Conservation (phyloP, 2,797 vertebrate genomes). For the Cynodonichthys magdalenae region DNA sequence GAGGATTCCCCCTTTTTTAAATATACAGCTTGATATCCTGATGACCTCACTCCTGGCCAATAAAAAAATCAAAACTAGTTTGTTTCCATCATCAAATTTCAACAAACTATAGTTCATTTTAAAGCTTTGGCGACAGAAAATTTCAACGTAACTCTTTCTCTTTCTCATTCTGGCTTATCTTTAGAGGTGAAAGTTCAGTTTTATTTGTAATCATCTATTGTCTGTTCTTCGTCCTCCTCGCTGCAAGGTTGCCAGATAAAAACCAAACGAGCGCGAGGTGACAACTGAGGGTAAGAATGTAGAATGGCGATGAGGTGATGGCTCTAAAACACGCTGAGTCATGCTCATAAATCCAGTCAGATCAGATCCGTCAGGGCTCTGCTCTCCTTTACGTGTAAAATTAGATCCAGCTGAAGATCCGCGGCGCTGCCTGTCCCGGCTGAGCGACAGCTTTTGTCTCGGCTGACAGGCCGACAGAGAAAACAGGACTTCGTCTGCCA, state of each 20-base stretch:
- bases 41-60: too few species aligned
- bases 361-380: slow-evolving; percentile 29
- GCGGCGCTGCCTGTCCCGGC: slow-evolving; percentile 16
- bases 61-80: too few species aligned
- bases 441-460: slow-evolving; percentile 56
- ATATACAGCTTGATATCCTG: too few species aligned
- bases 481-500: slow-evolving; percentile 32
- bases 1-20: too few species aligned
- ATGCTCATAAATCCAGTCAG: slow-evolving; percentile 1
- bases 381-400: slow-evolving; percentile 31
- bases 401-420: slow-evolving; percentile 41
- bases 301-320: slow-evolving; percentile 31
- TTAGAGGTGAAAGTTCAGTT: too few species aligned
- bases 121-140: too few species aligned
- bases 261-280: not conserved
- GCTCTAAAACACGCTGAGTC: slow-evolving; percentile 12
- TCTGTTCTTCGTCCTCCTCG: not conserved
- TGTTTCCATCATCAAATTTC: too few species aligned
- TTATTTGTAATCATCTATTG: too few species aligned
- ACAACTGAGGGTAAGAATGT: not conserved
- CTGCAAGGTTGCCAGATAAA: not conserved
- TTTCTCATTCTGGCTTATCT: too few species aligned
- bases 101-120: too few species aligned
- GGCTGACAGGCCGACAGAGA: slow-evolving; percentile 52
- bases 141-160: too few species aligned